Evolutionary conservation across 2,888 invertebrate species (phyloP).

Genomic region (Amphipoea oculea): DNA sequence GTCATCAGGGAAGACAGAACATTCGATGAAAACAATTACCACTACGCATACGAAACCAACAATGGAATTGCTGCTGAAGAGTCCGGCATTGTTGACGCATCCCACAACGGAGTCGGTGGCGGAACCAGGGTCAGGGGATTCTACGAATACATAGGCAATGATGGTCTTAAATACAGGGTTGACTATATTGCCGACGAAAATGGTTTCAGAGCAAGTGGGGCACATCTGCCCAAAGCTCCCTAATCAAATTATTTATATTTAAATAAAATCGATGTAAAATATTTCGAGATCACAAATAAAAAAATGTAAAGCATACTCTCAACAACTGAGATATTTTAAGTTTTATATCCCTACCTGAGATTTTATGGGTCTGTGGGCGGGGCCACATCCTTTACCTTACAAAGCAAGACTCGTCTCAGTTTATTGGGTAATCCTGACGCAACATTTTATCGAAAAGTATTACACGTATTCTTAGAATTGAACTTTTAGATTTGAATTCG

Average conservation of each 20-base stretch:
- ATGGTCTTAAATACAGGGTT: constrained; percentile 90
- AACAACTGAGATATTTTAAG: constrained; percentile 49
- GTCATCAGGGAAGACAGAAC: constrained; percentile 90
- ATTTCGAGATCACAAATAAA: constrained; percentile 56
- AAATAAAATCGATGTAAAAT: constrained; percentile 52
- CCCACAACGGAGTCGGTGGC: constrained; percentile 83
- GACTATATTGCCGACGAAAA: constrained; percentile 92
- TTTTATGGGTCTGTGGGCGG: constrained; percentile 62
- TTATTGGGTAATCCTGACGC: constrained; percentile 40
- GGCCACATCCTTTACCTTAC: constrained; percentile 43
- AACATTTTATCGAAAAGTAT: constrained; percentile 32
- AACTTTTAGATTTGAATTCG: constrained; percentile 16
- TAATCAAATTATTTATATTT: constrained; percentile 52
- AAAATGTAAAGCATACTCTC: constrained; percentile 33
- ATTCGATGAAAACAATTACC: constrained; percentile 89
- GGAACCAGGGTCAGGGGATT: constrained; percentile 92
- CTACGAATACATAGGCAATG: constrained; percentile 92
- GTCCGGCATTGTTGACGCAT: constrained; percentile 90
- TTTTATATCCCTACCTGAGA: constrained; percentile 65
- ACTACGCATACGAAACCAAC: constrained; percentile 91
- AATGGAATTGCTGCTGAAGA: constrained; percentile 92
- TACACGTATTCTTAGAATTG: constrained; percentile 16
- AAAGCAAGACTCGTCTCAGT: constrained; percentile 31
- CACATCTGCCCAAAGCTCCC: constrained; percentile 83
- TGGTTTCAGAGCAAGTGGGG: constrained; percentile 90